Evolutionary conservation across 2,113 vertebrate species (phyloP), one percentile per base, ranked within the genome.

Genomic region (Lontra canadensis): DNA sequence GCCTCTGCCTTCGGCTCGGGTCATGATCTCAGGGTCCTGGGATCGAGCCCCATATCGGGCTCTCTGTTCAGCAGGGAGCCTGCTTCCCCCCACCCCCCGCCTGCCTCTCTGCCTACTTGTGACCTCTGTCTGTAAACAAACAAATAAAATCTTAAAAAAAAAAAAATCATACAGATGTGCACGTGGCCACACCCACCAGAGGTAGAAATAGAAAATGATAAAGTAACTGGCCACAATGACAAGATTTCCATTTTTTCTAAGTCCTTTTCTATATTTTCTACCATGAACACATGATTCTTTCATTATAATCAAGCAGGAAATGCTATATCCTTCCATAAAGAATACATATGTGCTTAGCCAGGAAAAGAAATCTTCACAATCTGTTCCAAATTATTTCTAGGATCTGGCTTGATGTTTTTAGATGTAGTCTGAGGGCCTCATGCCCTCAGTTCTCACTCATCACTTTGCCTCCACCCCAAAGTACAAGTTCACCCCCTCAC

Each of bases 331-430:
- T 93, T 92, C 44, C 52, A 13, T n/a, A 95, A 93, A 93, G 65
- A 74, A 42, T 44, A 74, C 4, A 36, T 82, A 34, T 10, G 11
- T 44, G 26, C 65, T 82, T 34, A 31, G 11, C 7, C 55, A 57
- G 49, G 23, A 34, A 79, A 95, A 95, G 85, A 49, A 80, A 61
- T 36, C 31, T 47, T 83, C 31, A 76, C 20, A 57, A 88, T 67
- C 31, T 59, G 15, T 78, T 93, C 57, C 84, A 93, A 89, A 80
- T 65, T 47, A 95, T 90, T 85, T 84, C 85, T 69, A 96, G 71
- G 55, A 88, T 73, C 61, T 89, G 36, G 36, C 73, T 65, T 73
- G 36, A 80, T 55, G 34, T 82, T 83, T 78, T 49, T 61, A 81
- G 67, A 88, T 36, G 23, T 52, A 8, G 55, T 36, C 7, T 79